phyloP scores from a whole-genome alignment of 2,113 vertebrate species.

The Ellobius talpinus region DNA sequence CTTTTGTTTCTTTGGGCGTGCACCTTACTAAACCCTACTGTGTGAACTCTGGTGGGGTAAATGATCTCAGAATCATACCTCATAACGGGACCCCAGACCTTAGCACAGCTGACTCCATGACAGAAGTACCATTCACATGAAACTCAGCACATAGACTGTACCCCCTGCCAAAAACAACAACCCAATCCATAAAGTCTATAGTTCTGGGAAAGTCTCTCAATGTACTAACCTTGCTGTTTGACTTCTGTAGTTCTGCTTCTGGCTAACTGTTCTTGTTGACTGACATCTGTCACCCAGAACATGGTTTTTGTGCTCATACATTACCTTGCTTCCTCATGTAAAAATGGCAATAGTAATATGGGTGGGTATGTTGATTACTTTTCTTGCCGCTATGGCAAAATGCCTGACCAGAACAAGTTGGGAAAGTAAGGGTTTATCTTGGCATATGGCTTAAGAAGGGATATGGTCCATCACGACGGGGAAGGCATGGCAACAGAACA shows the following conservation, averaged over 20 bases:
- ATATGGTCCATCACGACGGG: no score
- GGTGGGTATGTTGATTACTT: not conserved
- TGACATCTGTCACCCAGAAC: no score
- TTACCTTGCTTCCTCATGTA: not conserved
- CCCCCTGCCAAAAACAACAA: no score
- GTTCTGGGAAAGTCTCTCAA: no score
- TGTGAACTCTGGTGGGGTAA: not conserved
- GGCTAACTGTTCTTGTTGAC: no score
- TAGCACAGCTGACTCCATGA: not conserved
- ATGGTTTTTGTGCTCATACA: no score
- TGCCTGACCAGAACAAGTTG: not conserved
- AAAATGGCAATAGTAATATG: not conserved
- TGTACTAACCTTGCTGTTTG: no score
- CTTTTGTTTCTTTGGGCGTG: not conserved
- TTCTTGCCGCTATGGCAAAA: not conserved
- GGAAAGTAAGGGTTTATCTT: not conserved
- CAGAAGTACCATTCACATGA: not conserved
- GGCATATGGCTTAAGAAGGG: not conserved
- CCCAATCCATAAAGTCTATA: no score
- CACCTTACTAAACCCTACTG: not conserved
- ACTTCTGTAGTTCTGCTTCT: no score
- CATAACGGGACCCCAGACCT: not conserved
- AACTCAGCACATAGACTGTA: not conserved
- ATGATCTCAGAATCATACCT: not conserved
- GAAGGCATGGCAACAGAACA: not conserved